Evolutionary conservation across 2,888 invertebrate genomes (phyloP).

Genomic region (Agrotis segetum): DNA sequence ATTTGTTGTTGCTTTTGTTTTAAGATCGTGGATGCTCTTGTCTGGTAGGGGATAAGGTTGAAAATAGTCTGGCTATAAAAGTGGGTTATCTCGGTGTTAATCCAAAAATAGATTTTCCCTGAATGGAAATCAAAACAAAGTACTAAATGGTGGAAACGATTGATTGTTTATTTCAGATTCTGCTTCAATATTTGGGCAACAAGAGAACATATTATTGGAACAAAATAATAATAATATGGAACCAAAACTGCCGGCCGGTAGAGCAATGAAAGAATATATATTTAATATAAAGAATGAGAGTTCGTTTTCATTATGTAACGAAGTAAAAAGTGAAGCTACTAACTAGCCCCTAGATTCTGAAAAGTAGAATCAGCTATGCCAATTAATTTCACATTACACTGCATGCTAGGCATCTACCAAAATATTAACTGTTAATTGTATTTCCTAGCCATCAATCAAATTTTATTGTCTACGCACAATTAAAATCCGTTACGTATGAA

Average conservation of each 20-base stretch:
- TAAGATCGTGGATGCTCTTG: slow-evolving; percentile 9
- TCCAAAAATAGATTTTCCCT: neutral
- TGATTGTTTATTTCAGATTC: neutral
- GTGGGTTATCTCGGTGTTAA: slow-evolving; percentile 23
- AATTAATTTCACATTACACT: slow-evolving; percentile 37
- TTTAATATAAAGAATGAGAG: neutral
- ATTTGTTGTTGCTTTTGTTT: slow-evolving; percentile 51
- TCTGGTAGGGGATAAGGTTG: slow-evolving; percentile 13
- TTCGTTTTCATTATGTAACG: slow-evolving; percentile 1
- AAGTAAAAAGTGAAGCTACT: neutral
- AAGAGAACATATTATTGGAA: no score
- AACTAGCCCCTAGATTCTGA: slow-evolving; percentile 4
- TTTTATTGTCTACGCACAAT: slow-evolving; percentile 43
- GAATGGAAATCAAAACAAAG: neutral
- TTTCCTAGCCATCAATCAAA: slow-evolving; percentile 37
- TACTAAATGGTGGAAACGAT: neutral
- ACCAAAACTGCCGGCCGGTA: neutral
- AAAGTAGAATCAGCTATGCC: slow-evolving; percentile 5
- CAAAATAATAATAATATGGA: neutral
- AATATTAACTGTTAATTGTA: slow-evolving; percentile 37
- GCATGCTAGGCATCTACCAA: slow-evolving; percentile 10
- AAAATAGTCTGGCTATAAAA: slow-evolving; percentile 16
- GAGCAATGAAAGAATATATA: no score
- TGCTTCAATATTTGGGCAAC: no score
- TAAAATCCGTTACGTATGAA: slow-evolving; percentile 56